Conservation (phyloP, 2,113 vertebrate genomes). For the Thinocorus orbignyianus region DNA sequence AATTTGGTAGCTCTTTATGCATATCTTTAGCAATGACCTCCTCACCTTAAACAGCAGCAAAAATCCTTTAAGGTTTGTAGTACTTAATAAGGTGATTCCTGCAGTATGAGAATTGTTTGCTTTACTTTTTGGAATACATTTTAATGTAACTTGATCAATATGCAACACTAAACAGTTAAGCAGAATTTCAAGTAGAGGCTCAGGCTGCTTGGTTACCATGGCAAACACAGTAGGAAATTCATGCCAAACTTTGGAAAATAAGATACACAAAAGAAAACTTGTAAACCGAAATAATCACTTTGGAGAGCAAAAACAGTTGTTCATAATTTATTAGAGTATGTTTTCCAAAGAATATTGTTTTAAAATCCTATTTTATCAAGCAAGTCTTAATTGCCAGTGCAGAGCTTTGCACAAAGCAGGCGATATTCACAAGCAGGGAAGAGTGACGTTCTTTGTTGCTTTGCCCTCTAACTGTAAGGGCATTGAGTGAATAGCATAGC, state of each 20-base stretch:
- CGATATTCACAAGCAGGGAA: background rate
- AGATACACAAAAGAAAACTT: slow-evolving; percentile 40
- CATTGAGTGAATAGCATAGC: background rate
- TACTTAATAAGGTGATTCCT: background rate
- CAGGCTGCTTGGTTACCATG: slow-evolving; percentile 50
- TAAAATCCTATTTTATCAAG: background rate
- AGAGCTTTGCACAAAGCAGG: slow-evolving; percentile 2
- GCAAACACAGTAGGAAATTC: slow-evolving; percentile 55
- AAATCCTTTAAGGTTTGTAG: background rate
- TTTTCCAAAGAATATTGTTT: background rate
- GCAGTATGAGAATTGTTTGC: background rate
- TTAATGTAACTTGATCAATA: background rate
- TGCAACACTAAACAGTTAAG: slow-evolving; percentile 40
- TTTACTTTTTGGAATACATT: background rate
- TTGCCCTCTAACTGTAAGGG: slow-evolving; percentile 36
- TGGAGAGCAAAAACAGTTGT: background rate
- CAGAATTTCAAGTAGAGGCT: slow-evolving; percentile 23
- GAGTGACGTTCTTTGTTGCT: slow-evolving; percentile 18
- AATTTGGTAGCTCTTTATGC: background rate
- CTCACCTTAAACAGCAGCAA: background rate
- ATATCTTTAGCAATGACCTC: background rate
- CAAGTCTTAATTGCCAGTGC: background rate
- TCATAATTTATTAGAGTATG: background rate
- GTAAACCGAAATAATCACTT: background rate
- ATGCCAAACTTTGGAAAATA: slow-evolving; percentile 48